phyloP scores from a whole-genome alignment of 2,113 vertebrate genomes.

The Steatornis caripensis region DNA sequence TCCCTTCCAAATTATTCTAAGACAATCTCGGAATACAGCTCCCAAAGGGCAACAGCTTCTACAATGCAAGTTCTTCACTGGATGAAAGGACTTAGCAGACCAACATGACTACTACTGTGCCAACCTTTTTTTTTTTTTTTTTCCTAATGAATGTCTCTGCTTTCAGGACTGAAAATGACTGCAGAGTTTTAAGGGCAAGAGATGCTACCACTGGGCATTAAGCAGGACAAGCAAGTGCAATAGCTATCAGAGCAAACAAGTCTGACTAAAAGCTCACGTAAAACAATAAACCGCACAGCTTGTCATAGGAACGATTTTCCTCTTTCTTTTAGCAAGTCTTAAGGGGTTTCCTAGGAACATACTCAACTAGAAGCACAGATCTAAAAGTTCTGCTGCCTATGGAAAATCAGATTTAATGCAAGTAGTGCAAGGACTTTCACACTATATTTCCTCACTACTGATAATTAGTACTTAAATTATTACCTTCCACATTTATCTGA shows the following conservation, averaged over 20 bases:
- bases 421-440: neutral
- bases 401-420: neutral
- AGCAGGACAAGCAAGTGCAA: neutral
- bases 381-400: neutral
- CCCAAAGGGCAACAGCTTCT: neutral
- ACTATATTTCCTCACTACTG: neutral
- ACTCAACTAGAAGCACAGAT: neutral
- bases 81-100: neutral
- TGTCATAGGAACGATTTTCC: neutral
- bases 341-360: neutral
- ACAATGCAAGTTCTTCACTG: neutral
- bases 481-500: neutral
- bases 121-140: neutral
- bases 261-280: neutral
- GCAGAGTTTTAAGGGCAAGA: neutral
- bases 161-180: neutral
- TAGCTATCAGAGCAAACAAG: neutral
- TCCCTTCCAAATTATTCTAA: neutral
- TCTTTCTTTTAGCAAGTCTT: neutral
- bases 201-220: neutral
- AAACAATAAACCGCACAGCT: neutral
- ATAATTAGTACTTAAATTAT: neutral
- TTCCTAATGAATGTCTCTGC: neutral
- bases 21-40: neutral
- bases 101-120: neutral